phyloP scores from a whole-genome alignment of 2,113 vertebrate genomes.

The Lycaon pictus region DNA sequence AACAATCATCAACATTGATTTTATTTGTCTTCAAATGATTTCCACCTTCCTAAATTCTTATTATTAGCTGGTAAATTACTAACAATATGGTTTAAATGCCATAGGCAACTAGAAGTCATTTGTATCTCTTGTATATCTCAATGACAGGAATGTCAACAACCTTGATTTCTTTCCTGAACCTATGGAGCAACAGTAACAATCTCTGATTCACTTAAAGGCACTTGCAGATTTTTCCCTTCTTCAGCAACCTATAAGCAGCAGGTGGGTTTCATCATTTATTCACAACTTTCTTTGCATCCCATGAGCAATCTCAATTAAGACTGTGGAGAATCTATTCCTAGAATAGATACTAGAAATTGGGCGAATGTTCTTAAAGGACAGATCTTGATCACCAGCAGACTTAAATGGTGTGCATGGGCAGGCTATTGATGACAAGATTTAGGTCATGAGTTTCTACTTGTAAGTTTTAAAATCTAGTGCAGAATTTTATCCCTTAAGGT shows the following conservation, averaged over 20 bases:
- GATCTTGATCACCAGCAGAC: background rate
- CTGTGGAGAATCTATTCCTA: background rate
- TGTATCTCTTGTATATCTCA: background rate
- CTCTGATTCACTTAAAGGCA: background rate
- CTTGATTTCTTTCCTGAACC: background rate
- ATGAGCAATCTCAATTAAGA: background rate
- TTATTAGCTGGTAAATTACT: constrained; percentile 7
- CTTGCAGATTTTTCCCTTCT: background rate
- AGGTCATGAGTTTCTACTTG: background rate
- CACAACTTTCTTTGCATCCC: background rate
- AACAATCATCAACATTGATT: constrained; percentile 42
- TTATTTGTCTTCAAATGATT: constrained; percentile 66
- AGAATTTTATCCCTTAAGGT: background rate
- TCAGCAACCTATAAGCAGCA: background rate
- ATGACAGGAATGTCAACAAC: background rate
- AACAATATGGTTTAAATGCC: background rate
- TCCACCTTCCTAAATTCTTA: constrained; percentile 21
- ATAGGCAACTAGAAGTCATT: background rate
- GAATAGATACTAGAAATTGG: background rate
- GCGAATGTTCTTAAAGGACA: background rate
- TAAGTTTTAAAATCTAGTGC: background rate
- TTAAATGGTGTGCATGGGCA: background rate
- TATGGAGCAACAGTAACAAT: background rate
- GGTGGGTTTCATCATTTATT: background rate
- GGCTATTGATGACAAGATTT: background rate